phyloP scores from a whole-genome alignment of 2,888 invertebrate species.

The Ichneumon xanthorius region DNA sequence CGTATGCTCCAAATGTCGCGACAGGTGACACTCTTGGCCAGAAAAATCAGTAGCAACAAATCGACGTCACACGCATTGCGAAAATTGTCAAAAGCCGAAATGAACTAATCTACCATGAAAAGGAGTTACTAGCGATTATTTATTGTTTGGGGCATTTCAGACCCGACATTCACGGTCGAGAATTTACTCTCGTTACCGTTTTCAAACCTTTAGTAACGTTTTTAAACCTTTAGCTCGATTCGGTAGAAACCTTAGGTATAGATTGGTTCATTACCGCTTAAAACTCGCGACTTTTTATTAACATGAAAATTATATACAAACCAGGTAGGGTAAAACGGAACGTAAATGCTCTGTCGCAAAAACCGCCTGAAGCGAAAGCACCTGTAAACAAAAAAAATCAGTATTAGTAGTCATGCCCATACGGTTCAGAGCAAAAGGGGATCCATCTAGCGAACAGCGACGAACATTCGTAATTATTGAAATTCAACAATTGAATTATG shows the following conservation, averaged over 20 bases:
- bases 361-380: constrained; percentile 13
- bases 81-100: constrained; percentile 45
- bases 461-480: no score
- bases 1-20: constrained; percentile 45
- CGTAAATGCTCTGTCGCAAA: constrained; percentile 60
- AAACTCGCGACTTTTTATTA: constrained; percentile 61
- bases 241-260: constrained; percentile 43
- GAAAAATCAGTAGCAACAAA: constrained; percentile 42
- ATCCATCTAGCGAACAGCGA: no score
- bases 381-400: no score
- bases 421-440: no score
- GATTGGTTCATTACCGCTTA: constrained; percentile 46
- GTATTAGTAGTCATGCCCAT: no score
- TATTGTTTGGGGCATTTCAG: constrained; percentile 46
- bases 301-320: constrained; percentile 52
- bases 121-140: constrained; percentile 55
- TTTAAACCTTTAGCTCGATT: constrained; percentile 53
- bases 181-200: constrained; percentile 58
- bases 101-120: constrained; percentile 59
- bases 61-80: constrained; percentile 55
- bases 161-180: constrained; percentile 52
- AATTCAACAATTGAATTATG: no score
- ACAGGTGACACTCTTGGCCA: constrained; percentile 46
- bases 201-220: no score
- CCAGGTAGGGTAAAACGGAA: constrained; percentile 53